These are phyloP conservation scores for Cuniculus paca DNA, from an alignment of 2,797 vertebrate genomes.

Conservation along the genomic window DNA sequence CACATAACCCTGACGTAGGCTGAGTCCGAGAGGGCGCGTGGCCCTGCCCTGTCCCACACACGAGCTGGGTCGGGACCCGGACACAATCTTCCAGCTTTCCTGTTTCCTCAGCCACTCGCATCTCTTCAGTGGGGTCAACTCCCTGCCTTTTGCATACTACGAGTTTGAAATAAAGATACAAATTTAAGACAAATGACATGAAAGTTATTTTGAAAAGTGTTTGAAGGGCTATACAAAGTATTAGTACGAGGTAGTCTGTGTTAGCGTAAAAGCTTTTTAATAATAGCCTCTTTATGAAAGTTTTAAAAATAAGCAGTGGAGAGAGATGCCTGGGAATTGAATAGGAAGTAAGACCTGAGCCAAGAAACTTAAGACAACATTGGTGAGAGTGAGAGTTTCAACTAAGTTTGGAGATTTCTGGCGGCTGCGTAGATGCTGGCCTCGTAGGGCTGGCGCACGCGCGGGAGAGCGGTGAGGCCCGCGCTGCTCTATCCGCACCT, in stretches of 20 bases:
- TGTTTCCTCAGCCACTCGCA: background rate
- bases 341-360: constrained; percentile 1
- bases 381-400: background rate
- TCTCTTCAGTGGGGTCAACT: background rate
- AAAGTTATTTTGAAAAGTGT: constrained; percentile 37
- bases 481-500: constrained; percentile 36
- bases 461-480: background rate
- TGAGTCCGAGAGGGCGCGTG: background rate
- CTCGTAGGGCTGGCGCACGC: background rate
- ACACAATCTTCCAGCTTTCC: background rate
- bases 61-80: background rate
- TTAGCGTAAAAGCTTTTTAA: background rate
- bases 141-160: background rate
- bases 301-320: background rate
- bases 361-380: background rate
- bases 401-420: constrained; percentile 55
- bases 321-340: constrained; percentile 10
- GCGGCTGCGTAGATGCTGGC: constrained; percentile 13
- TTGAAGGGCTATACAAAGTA: background rate
- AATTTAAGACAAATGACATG: constrained; percentile 12
- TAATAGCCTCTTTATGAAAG: constrained; percentile 29
- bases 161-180: constrained; percentile 33
- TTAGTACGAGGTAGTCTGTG: background rate
- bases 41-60: background rate
- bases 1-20: background rate